Percentiles rank a stretch among this genome's conserved stretches.
Conservation (phyloP, 2,113 vertebrate species). For the Rhabdornis inornatus region DNA sequence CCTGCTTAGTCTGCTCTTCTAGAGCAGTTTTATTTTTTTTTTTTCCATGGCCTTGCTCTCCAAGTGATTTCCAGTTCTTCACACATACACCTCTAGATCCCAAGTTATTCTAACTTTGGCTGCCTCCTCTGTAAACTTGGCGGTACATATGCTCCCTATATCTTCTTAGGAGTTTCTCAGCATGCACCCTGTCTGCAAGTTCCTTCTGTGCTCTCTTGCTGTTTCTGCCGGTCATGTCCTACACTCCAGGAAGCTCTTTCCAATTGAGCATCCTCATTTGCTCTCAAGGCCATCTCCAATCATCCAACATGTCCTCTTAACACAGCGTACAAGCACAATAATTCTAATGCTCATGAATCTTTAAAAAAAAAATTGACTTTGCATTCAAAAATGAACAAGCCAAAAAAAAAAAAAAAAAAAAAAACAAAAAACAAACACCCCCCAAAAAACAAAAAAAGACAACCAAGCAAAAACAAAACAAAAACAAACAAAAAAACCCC, state of each 20-base stretch:
- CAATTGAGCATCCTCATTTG: background rate
- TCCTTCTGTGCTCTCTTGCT: background rate
- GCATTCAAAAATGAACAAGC: background rate
- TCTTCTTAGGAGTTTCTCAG: background rate
- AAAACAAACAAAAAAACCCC: no score
- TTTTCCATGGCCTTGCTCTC: background rate
- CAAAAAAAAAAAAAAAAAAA: no score
- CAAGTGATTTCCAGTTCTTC: background rate
- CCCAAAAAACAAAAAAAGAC: background rate
- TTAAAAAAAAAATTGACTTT: background rate
- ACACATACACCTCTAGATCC: background rate
- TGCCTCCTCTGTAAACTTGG: background rate
- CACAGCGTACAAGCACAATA: fast-evolving
- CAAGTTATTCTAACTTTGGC: background rate
- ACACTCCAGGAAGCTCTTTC: background rate
- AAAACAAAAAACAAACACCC: background rate
- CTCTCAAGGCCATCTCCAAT: background rate
- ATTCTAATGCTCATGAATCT: fast-evolving
- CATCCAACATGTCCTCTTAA: background rate
- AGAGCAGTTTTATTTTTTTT: background rate
- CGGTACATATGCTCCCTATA: fast-evolving
- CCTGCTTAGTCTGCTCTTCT: background rate
- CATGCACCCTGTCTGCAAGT: background rate
- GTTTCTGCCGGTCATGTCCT: background rate
- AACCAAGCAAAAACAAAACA: no score